Evolutionary conservation across 2,113 vertebrate species (phyloP).

Genomic region (Podiceps cristatus): DNA sequence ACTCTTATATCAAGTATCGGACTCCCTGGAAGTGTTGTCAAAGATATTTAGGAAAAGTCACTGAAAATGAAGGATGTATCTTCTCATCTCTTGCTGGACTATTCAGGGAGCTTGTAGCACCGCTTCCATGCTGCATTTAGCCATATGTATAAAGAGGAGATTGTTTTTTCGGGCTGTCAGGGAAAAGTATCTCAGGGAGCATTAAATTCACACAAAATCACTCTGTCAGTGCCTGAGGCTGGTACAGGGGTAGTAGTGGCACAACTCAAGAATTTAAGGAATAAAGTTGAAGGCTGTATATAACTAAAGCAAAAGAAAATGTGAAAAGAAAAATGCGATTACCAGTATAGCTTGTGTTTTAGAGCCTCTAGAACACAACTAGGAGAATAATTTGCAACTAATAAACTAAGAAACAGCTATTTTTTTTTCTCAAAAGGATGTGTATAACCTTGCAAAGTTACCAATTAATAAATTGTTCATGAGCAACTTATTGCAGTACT

Average conservation of each 20-base stretch:
- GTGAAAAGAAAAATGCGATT: background rate
- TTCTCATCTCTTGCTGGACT: background rate
- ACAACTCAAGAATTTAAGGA: background rate
- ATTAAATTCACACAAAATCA: background rate
- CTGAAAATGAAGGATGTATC: background rate
- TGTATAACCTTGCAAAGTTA: background rate
- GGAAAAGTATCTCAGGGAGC: background rate
- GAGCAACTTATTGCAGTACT: background rate
- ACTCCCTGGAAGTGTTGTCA: background rate
- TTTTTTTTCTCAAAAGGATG: background rate
- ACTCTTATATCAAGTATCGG: background rate
- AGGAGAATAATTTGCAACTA: background rate
- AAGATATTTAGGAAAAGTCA: background rate
- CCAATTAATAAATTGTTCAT: constrained; percentile 3
- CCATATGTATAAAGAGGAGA: background rate
- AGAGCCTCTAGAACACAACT: background rate
- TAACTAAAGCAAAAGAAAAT: background rate
- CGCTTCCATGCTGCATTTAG: background rate
- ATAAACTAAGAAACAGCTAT: background rate
- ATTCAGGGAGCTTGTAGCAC: background rate
- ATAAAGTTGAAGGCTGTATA: background rate
- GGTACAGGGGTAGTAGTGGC: background rate
- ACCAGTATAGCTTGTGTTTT: background rate
- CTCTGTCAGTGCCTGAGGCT: background rate
- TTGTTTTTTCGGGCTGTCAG: background rate